Conservation (phyloP, 2,113 vertebrate genomes). For the Oreotrochilus melanogaster region DNA sequence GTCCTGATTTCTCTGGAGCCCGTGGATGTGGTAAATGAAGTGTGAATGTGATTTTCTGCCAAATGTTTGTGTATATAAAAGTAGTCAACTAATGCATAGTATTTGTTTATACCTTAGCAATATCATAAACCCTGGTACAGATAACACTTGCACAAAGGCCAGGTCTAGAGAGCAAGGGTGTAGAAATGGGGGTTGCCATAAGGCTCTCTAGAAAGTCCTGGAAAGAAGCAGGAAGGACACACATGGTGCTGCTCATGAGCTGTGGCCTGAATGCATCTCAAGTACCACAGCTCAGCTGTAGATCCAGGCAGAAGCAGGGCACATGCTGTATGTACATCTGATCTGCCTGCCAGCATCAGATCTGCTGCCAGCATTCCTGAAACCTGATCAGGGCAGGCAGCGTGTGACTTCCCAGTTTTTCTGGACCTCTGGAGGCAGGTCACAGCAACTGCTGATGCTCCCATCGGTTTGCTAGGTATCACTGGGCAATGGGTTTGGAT, state of each 20-base stretch:
- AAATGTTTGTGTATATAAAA: neutral
- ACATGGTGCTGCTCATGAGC: accelerated
- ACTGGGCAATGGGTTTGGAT: accelerated
- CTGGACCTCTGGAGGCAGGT: neutral
- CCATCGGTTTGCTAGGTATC: accelerated
- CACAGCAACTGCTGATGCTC: neutral
- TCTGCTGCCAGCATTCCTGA: neutral
- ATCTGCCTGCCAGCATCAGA: neutral
- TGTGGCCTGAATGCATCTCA: neutral
- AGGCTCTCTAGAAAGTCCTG: neutral
- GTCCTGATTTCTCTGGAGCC: constrained; percentile 2
- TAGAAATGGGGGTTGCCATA: accelerated
- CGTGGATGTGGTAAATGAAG: neutral
- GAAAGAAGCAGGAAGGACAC: accelerated
- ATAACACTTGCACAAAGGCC: no score
- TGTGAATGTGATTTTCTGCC: neutral
- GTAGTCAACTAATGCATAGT: neutral
- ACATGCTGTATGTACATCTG: neutral
- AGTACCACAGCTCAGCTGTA: neutral
- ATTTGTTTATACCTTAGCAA: neutral
- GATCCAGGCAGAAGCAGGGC: neutral
- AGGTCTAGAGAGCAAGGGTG: accelerated
- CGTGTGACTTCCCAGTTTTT: accelerated
- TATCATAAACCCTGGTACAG: neutral
- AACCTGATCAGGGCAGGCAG: accelerated